These are phyloP conservation scores for Polydesmus complanatus DNA, from an alignment of 2,888 invertebrate species.

Conservation along the genomic window DNA sequence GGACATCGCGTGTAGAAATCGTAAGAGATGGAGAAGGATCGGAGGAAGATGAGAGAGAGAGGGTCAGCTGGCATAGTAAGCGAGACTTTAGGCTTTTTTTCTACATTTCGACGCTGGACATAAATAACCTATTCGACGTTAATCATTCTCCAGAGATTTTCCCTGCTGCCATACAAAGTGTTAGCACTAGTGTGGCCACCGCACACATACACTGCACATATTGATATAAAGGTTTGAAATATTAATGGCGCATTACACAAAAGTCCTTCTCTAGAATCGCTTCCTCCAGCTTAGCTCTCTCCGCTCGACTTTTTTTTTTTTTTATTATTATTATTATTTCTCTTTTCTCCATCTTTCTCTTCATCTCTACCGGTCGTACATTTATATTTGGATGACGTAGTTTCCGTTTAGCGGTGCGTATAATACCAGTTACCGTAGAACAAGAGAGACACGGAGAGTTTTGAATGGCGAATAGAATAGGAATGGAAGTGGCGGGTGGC, in stretches of 20 bases:
- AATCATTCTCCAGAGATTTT: conserved; percentile 9
- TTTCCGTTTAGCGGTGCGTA: neutral
- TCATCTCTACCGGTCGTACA: too few relatives aligned
- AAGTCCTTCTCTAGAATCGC: neutral
- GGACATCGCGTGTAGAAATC: too few relatives aligned
- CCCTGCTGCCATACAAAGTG: neutral
- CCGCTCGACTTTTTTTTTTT: neutral
- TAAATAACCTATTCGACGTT: conserved; percentile 7
- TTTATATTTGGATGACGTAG: too few relatives aligned
- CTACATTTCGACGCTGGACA: conserved; percentile 2
- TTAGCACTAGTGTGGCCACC: neutral
- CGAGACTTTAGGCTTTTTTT: too few relatives aligned
- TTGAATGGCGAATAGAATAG: neutral
- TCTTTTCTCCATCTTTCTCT: too few relatives aligned
- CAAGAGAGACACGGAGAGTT: neutral
- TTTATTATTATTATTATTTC: too few relatives aligned
- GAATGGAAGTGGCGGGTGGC: neutral
- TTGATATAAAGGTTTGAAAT: conserved; percentile 10
- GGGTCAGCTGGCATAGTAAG: too few relatives aligned
- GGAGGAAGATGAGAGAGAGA: too few relatives aligned
- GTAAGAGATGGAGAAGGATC: too few relatives aligned
- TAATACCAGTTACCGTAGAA: neutral
- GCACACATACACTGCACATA: neutral
- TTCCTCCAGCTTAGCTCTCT: neutral
- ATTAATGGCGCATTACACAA: conserved; percentile 9